phyloP scores from a whole-genome alignment of 2,797 vertebrate genomes.

The Cuculus canorus region DNA sequence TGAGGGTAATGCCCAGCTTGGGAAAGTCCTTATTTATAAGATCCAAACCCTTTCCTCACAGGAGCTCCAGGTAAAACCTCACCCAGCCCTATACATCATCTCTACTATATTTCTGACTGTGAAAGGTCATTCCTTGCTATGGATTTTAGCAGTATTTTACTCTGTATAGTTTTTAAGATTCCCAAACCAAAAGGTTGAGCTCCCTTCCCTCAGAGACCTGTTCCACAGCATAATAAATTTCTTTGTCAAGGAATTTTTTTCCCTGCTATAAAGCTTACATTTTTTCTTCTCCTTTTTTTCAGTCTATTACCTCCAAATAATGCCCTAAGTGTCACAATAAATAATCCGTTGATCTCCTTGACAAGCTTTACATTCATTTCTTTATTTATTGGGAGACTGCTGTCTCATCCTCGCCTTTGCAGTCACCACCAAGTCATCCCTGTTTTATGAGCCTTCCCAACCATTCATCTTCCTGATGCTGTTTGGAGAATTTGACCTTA shows the following conservation, averaged over 20 bases:
- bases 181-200: neutral
- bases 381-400: neutral
- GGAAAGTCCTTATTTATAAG: neutral
- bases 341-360: neutral
- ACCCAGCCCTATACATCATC: neutral
- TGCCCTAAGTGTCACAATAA: neutral
- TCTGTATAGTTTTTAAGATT: neutral
- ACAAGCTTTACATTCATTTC: neutral
- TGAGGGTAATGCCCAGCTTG: neutral
- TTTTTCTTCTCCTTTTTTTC: neutral
- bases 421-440: neutral
- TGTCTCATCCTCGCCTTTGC: fast-evolving
- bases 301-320: neutral
- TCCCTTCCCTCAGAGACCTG: neutral
- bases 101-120: neutral
- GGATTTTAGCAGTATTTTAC: neutral
- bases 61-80: neutral
- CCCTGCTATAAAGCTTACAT: neutral
- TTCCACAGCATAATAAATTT: neutral
- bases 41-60: neutral
- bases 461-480: neutral
- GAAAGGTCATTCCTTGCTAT: neutral
- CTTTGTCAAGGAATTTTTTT: neutral
- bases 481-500: neutral
- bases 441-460: neutral